These are phyloP conservation scores for Boleophthalmus pectinirostris DNA, from an alignment of 2,113 vertebrate species.

Conservation along the genomic window DNA sequence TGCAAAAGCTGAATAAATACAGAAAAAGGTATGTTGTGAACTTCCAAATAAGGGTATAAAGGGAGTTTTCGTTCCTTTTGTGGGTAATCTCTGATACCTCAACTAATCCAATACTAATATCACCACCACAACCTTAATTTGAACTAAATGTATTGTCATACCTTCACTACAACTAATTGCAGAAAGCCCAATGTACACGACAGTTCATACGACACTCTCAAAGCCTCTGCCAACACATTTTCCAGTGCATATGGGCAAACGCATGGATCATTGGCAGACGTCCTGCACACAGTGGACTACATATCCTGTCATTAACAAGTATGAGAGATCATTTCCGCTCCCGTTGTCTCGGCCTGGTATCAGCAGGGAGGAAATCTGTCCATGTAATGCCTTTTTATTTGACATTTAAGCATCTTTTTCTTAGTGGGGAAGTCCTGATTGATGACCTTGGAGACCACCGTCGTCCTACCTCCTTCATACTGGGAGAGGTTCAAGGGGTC, in stretches of 20 bases:
- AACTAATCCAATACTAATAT: too few species aligned
- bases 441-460: constrained; percentile 30
- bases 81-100: too few species aligned
- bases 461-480: constrained; percentile 23
- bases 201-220: constrained; percentile 19
- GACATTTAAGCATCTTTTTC: constrained; percentile 48
- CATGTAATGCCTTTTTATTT: constrained; percentile 23
- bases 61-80: too few species aligned
- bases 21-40: too few species aligned
- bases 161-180: too few species aligned
- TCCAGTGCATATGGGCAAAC: constrained; percentile 12
- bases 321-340: constrained; percentile 56
- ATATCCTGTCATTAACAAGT: constrained; percentile 59
- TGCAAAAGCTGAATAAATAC: too few species aligned
- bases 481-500: neutral
- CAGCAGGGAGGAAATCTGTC: constrained; percentile 54
- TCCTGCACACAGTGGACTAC: constrained; percentile 1
- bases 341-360: constrained; percentile 23
- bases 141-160: too few species aligned
- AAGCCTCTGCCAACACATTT: constrained; percentile 33
- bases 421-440: constrained; percentile 46
- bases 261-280: constrained; percentile 13
- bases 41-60: too few species aligned
- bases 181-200: neutral
- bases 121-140: too few species aligned